Evolutionary conservation across 2,113 vertebrate species (phyloP).

Genomic region (Megaleporinus macrocephalus): DNA sequence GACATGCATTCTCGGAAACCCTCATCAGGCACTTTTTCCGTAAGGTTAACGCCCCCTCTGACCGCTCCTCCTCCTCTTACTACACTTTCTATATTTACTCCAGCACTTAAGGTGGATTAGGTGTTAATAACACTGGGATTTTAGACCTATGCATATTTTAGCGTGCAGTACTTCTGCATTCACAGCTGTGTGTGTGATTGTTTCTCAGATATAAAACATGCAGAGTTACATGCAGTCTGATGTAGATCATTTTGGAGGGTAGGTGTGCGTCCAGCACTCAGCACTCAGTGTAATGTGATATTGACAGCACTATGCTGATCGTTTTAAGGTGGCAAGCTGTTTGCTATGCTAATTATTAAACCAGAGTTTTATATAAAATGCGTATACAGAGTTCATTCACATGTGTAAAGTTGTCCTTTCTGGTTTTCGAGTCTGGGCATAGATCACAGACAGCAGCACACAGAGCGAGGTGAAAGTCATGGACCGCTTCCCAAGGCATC

Average conservation of each 20-base stretch:
- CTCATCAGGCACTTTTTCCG: constrained; percentile 31
- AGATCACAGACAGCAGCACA: background rate
- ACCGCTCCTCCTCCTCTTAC: background rate
- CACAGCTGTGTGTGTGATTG: background rate
- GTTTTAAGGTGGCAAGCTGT: background rate
- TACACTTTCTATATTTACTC: constrained; percentile 52
- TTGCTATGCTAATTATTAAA: background rate
- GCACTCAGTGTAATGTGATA: background rate
- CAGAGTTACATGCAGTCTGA: background rate
- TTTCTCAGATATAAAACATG: background rate
- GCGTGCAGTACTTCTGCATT: too few relatives aligned
- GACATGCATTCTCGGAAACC: constrained; percentile 15
- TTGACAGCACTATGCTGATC: background rate
- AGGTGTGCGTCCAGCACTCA: background rate
- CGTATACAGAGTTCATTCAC: background rate
- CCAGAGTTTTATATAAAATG: background rate
- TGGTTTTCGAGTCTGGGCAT: background rate
- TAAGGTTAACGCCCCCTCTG: constrained; percentile 51
- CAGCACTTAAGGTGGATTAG: constrained; percentile 10
- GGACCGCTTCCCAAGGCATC: background rate
- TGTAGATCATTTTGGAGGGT: background rate
- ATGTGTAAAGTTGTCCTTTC: background rate
- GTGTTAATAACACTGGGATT: background rate
- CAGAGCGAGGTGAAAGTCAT: background rate
- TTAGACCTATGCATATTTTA: background rate